Evolutionary conservation across 2,113 vertebrate genomes (phyloP).

Genomic region (Rostratula benghalensis): DNA sequence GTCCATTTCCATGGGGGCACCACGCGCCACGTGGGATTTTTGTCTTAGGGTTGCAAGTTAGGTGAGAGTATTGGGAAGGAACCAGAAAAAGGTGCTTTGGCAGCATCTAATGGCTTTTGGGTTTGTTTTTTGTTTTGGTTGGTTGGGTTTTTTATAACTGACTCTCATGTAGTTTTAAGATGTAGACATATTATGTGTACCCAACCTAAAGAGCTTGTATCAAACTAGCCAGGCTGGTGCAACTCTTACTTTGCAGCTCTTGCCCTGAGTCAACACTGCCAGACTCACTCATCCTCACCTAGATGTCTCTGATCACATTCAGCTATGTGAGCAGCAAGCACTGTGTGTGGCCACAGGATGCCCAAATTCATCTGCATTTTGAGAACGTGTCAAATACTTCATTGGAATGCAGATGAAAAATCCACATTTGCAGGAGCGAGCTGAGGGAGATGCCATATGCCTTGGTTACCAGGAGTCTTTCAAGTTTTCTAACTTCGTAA

Average conservation of each 20-base stretch:
- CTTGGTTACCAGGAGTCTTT: rapidly evolving
- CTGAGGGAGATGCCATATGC: neutral
- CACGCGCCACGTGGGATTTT: neutral
- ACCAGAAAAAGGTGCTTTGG: neutral
- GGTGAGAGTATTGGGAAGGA: neutral
- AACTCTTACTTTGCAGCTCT: neutral
- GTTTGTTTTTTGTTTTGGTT: neutral
- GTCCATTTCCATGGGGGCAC: neutral
- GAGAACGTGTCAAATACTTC: neutral
- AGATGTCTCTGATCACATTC: neutral
- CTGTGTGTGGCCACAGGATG: neutral
- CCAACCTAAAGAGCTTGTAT: neutral
- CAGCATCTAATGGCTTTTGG: neutral
- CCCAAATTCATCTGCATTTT: neutral
- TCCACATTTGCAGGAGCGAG: neutral
- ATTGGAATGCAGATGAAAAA: neutral
- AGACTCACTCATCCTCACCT: neutral
- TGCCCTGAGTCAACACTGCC: neutral
- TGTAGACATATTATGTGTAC: rapidly evolving
- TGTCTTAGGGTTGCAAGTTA: neutral
- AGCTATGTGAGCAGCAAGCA: neutral
- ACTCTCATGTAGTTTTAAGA: neutral
- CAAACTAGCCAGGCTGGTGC: neutral
- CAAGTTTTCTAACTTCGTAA: neutral
- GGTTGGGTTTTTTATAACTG: neutral